Base-by-base conservation (phyloP, 2,113 vertebrate species). In the Etia nguti region DNA sequence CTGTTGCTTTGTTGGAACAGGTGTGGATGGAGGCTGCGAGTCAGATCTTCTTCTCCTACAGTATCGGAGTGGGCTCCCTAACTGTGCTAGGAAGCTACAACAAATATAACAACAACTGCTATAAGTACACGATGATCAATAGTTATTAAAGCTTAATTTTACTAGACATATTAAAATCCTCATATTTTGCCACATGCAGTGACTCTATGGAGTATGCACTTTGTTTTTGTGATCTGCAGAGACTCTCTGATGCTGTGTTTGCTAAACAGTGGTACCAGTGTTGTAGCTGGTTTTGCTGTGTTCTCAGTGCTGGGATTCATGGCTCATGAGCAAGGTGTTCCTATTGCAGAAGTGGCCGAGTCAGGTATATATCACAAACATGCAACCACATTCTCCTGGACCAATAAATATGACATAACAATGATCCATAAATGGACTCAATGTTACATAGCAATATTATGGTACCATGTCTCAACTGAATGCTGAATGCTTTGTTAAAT, bases 251-350 rank as follows among this genome's bases (percentile, higher is more conserved):
- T 91, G 90, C 88, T 97, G 88, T 96, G 95, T 80, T 86, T 95
- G 65, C 91, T 97, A 41, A 97, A 97, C 93, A 94, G 96, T 54
- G 60, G 56, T 2, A 97, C 96, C 80, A 97, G 97, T 36, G 3
- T 97, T 2, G 93, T 96, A 1, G 96, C 96, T 80, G 96, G 96
- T 2, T 97, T 97, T 82, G 96, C 95, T 1, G 96, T 97, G 26
- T 96, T 97, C 92, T 96, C 96, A 1, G 95, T 97, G 75, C 88
- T 97, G 55, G 96, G 96, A 16, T 97, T 97, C 91, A 97, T 97
- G 96, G 93, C 96, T n/a, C 86, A 96, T 10, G 85, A 96, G 77
- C 96, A 96, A 70, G 94, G 95, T 2, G 86, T 94, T 62, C 87
- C 96, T 24, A 94, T 97, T 18, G 92, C 88, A 43, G 87, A 95